These are phyloP conservation scores for Rhyzopertha dominica DNA, from an alignment of 1,140 invertebrate species.

Conservation along the genomic window DNA sequence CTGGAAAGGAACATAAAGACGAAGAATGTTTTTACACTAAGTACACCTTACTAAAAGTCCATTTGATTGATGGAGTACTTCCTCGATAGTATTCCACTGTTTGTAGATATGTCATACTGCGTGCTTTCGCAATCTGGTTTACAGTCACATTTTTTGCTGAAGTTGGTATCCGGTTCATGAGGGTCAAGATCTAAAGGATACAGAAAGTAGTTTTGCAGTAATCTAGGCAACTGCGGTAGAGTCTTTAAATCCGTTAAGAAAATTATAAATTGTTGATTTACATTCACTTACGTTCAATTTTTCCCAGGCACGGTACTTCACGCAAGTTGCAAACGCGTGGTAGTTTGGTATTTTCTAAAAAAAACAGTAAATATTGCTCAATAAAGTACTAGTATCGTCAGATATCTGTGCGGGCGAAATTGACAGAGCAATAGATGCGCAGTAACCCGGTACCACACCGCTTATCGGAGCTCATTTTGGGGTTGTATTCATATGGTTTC, in stretches of 20 bases:
- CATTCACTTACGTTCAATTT: constrained; percentile 10
- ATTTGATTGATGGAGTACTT: constrained; percentile 41
- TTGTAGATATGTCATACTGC: constrained; percentile 52
- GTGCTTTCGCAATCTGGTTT: constrained; percentile 54
- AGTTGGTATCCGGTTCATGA: constrained; percentile 1
- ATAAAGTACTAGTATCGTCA: no score
- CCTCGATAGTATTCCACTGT: constrained; percentile 47
- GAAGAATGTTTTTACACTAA: not conserved
- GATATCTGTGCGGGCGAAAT: no score
- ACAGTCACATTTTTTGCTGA: constrained; percentile 41
- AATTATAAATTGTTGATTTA: not conserved
- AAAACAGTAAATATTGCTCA: no score
- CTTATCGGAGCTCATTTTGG: no score
- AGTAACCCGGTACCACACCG: no score
- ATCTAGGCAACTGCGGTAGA: constrained; percentile 15
- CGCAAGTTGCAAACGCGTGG: constrained; percentile 13
- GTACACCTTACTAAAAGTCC: constrained; percentile 44
- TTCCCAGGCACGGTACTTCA: constrained; percentile 14
- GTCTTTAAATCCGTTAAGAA: constrained; percentile 15
- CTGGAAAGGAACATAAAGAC: constrained; percentile 39
- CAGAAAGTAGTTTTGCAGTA: not conserved
- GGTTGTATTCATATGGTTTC: no score
- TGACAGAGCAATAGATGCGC: no score
- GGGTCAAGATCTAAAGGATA: not conserved
- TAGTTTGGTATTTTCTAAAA: no score